Base-by-base conservation (phyloP, 2,797 vertebrate genomes). In the Channa striata region DNA sequence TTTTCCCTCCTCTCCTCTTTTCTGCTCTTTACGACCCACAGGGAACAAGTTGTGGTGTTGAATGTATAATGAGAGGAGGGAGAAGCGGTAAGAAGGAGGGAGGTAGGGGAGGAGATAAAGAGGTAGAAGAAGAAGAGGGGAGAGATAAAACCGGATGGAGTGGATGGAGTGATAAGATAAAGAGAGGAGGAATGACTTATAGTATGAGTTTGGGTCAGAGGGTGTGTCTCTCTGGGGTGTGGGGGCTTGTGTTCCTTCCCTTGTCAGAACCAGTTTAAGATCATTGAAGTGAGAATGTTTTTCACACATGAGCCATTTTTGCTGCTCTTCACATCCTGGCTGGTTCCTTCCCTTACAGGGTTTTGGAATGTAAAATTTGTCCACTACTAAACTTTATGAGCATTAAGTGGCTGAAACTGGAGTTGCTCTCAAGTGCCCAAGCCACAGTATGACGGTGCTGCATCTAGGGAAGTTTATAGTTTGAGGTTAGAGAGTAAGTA, bases 21-120 rank as follows among this genome's bases (percentile, higher is more conserved):
- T 30, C 25, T 30, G n/a, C 85, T 90, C 75, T 95, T 95, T 93
- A 93, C 87, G 89, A 94, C 93, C 94, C 94, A 91, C 84, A 78
- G 94, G 94, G 94, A 92, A 90, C 87, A 91, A 94, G 92, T 93
- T 94, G 91, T 90, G 89, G 92, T 90, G 89, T 81, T 87, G 95
- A 95, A 96, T 96, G 92, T 91, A 89, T 94, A 95, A 96, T 95
- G 92, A 93, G 83, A 30, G 3, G 42, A 53, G 51, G 34, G 53
- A 30, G 47, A 69, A n/a, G n/a, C n/a, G n/a, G n/a, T n/a, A 19
- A 16, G 61, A 44, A 54, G 59, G 68, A 70, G 67, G 62, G 70
- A 59, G 34, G 23, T 20, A 68, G 25, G 16, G 47, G 23, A 5
- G 57, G 54, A 71, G 82, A 83, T 65, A 77, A 76, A 77, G 70